Base-by-base conservation (phyloP, 2,113 vertebrate species). In the Oncorhynchus kisutch region DNA sequence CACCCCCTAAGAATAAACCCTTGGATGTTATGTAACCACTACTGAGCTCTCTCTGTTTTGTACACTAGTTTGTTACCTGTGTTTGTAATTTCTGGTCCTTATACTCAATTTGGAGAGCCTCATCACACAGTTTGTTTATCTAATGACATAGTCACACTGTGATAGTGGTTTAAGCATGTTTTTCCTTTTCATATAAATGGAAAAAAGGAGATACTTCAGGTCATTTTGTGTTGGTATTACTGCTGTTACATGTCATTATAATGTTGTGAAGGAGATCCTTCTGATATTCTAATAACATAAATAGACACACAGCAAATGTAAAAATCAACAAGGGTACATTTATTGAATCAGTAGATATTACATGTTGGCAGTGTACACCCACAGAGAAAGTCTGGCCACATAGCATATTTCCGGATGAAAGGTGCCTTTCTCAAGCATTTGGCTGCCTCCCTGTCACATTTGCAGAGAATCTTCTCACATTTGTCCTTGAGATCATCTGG, bases 401-500 rank as follows among this genome's bases (percentile, higher is more conserved):
- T 18, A 18, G 92, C 67, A 16, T 94, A 93, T 75, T 86, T 93
- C 1, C 22, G 54, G 49, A 91, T 93, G 88, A 93, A 98, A 0
- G 92, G 80, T 0, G 95, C 91, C 78, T 84, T 84, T 73, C 91
- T 87, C 80, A 97, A 89, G 74, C 96, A 99, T 69, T 88, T 88
- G 65, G 94, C 95, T 24, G 93, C 87, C 70, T 96, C 91, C 84
- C 87, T 90, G 92, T 99, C 97, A 84, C 97, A 99, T 29, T 90
- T 88, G 89, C 97, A 99, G 39, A 95, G 81, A 70, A 95, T 87
- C 85, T 94, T 93, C 82, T 96, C 92, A 85, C 97, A 99, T 22
- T 51, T 87, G 82, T 96, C 92, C 81, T 92, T 81, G 74, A 93
- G 71, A 5, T 93, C 87, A 82, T 94, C 97, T 99, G 91, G 78